These are phyloP conservation scores for Cremastinae sp. DNA, from an alignment of 2,888 invertebrate species.

Conservation along the genomic window DNA sequence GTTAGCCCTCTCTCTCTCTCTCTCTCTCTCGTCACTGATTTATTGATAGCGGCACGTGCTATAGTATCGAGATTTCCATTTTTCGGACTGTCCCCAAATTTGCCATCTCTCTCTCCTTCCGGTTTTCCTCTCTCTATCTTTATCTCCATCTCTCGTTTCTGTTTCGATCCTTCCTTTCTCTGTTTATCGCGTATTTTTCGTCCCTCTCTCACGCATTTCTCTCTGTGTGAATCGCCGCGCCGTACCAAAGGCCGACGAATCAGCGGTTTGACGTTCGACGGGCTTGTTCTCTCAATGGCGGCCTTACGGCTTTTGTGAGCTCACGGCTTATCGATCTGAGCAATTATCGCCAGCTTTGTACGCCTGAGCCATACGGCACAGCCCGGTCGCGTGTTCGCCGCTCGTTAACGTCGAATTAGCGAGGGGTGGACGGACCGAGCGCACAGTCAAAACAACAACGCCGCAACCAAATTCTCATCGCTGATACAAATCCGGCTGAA, in stretches of 20 bases:
- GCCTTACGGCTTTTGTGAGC: conserved; percentile 47
- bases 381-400: conserved; percentile 59
- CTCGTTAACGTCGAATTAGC: conserved; percentile 65
- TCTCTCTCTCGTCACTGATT: conserved; percentile 71
- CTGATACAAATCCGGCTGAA: conserved; percentile 16
- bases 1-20: too few species aligned
- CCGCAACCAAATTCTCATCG: conserved; percentile 23
- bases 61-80: conserved; percentile 73
- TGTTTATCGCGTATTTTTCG: conserved; percentile 2
- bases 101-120: conserved; percentile 26
- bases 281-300: conserved; percentile 45
- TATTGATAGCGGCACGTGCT: conserved; percentile 74
- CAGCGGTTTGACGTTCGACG: conserved; percentile 43
- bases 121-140: conserved; percentile 8
- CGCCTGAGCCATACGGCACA: conserved; percentile 50
- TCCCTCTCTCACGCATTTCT: conserved; percentile 20
- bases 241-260: conserved; percentile 10
- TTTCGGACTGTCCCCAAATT: conserved; percentile 59
- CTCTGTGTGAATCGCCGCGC: conserved; percentile 26
- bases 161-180: conserved; percentile 17
- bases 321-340: conserved; percentile 60
- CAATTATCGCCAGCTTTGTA: conserved; percentile 63
- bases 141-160: conserved; percentile 20
- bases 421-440: conserved; percentile 55
- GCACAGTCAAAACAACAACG: conserved; percentile 60